These are phyloP conservation scores for Bugulina stolonifera DNA, from an alignment of 2,888 invertebrate genomes.

Conservation along the genomic window DNA sequence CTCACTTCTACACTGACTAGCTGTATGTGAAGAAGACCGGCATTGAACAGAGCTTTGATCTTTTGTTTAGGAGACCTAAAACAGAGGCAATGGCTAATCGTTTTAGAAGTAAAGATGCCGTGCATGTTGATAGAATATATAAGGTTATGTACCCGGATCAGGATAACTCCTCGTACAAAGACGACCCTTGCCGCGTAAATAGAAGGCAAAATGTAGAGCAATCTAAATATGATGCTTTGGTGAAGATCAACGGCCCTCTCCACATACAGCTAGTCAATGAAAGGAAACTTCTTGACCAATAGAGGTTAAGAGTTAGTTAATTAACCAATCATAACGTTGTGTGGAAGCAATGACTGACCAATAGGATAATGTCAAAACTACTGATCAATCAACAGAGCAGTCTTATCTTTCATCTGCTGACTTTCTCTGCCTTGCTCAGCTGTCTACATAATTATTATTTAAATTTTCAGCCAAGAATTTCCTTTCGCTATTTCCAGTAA, in stretches of 20 bases:
- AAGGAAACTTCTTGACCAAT: background rate
- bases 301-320: too few species aligned
- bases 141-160: constrained; percentile 13
- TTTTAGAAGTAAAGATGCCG: background rate
- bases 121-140: constrained; percentile 22
- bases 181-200: background rate
- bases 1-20: background rate
- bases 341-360: background rate
- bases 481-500: background rate
- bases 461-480: background rate
- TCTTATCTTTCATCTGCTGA: background rate
- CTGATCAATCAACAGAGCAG: too few species aligned
- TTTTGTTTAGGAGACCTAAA: constrained; percentile 1
- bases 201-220: constrained; percentile 2
- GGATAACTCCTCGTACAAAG: background rate
- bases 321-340: too few species aligned
- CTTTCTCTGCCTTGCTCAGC: constrained; percentile 18
- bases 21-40: background rate
- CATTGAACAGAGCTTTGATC: background rate
- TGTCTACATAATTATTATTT: background rate
- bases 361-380: too few species aligned
- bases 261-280: constrained; percentile 22
- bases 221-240: background rate
- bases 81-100: background rate
- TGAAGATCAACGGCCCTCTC: background rate